Conservation (phyloP, 2,888 invertebrate species). For the Oxystoma pomonae region DNA sequence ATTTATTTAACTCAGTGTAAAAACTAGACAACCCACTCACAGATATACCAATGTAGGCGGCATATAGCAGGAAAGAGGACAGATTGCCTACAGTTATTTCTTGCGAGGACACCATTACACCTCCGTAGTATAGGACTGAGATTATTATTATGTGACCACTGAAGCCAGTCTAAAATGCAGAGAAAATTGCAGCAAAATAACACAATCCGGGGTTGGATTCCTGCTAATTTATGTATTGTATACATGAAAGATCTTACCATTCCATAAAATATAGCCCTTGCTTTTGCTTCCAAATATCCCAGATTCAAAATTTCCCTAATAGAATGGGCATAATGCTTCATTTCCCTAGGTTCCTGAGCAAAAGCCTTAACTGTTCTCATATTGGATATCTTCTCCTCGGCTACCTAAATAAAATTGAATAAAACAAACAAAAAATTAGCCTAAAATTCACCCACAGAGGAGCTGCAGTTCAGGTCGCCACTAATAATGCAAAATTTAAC, state of each 20-base stretch:
- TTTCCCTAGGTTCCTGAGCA: slow-evolving; percentile 79
- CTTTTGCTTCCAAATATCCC: slow-evolving; percentile 83
- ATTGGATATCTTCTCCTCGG: slow-evolving; percentile 89
- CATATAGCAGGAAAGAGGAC: slow-evolving; percentile 91
- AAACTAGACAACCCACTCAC: slow-evolving; percentile 87
- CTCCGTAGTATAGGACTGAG: slow-evolving; percentile 89
- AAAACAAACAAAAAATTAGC: no score
- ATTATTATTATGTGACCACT: slow-evolving; percentile 88
- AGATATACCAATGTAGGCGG: slow-evolving; percentile 89
- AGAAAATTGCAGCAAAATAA: no score
- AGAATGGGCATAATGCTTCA: slow-evolving; percentile 60
- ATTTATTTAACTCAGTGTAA: slow-evolving; percentile 91
- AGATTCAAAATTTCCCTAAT: slow-evolving; percentile 69
- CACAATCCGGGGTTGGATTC: no score
- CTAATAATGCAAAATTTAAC: no score
- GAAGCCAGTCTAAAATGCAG: slow-evolving; percentile 73
- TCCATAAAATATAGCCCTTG: slow-evolving; percentile 87
- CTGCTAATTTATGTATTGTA: no score
- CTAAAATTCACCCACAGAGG: no score
- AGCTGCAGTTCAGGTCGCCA: no score
- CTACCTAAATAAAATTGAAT: slow-evolving; percentile 40
- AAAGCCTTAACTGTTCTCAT: slow-evolving; percentile 92
- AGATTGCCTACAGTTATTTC: slow-evolving; percentile 80
- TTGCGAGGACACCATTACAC: slow-evolving; percentile 78
- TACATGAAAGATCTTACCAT: slow-evolving; percentile 55